Conservation (phyloP, 1,140 invertebrate genomes). For the Drosophila bocqueti region DNA sequence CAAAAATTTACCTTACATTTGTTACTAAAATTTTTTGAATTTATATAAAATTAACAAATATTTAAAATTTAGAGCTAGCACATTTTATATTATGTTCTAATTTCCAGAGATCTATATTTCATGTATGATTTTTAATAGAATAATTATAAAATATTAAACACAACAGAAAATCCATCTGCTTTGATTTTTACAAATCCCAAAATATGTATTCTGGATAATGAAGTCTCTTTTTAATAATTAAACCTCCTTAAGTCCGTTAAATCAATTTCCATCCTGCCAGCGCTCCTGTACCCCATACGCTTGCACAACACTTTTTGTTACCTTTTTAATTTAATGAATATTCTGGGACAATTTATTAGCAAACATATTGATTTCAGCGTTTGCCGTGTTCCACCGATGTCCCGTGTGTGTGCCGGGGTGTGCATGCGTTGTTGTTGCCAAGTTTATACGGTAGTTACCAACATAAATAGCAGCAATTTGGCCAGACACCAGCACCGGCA, state of each 20-base stretch:
- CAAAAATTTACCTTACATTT: too few species aligned
- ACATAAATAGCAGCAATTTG: constrained; percentile 85
- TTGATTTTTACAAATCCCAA: too few species aligned
- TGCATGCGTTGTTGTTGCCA: constrained; percentile 61
- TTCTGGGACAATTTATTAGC: constrained; percentile 84
- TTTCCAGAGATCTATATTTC: too few species aligned
- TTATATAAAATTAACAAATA: too few species aligned
- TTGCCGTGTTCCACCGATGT: constrained; percentile 66
- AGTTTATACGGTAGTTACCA: constrained; percentile 84
- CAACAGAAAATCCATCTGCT: too few species aligned
- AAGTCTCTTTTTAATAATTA: too few species aligned
- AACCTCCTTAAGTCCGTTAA: not conserved
- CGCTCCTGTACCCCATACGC: constrained; percentile 48
- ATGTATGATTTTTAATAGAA: too few species aligned
- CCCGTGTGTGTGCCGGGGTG: constrained; percentile 42
- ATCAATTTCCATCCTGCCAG: not conserved
- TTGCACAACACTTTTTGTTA: constrained; percentile 62
- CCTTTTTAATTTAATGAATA: constrained; percentile 84
- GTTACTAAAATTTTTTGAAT: too few species aligned
- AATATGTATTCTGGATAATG: too few species aligned
- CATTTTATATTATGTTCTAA: too few species aligned
- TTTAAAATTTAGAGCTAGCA: too few species aligned
- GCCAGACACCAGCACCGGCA: constrained; percentile 74
- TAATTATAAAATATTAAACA: too few species aligned
- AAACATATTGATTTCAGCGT: constrained; percentile 84